Percentiles rank a stretch among this genome's conserved stretches.
Conservation (phyloP, 2,888 invertebrate species). For the Epistrophe eligans region DNA sequence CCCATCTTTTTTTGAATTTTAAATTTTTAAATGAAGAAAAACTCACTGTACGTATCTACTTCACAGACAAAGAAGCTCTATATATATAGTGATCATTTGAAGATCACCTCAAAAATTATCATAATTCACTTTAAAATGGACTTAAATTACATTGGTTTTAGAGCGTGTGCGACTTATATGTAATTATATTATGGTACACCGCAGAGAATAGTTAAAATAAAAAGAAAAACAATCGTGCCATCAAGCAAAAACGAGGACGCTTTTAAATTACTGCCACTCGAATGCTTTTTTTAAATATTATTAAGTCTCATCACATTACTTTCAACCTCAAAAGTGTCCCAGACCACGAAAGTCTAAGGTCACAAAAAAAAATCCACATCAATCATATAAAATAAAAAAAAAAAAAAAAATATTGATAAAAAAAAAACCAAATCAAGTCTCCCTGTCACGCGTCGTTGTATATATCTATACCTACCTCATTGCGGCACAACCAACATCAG, state of each 20-base stretch:
- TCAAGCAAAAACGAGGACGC: constrained; percentile 25
- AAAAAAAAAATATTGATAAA: neutral
- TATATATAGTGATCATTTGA: neutral
- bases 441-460: constrained; percentile 10
- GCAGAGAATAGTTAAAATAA: neutral
- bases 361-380: constrained; percentile 21
- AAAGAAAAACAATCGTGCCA: constrained; percentile 1
- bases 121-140: neutral
- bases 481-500: constrained; percentile 20
- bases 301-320: constrained; percentile 41
- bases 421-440: constrained; percentile 23
- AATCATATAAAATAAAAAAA: constrained; percentile 13
- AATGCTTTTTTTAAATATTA: constrained; percentile 14
- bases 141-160: constrained; percentile 1
- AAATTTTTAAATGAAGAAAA: too few species aligned
- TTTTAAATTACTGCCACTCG: constrained; percentile 21
- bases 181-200: constrained; percentile 1
- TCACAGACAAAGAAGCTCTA: too few species aligned
- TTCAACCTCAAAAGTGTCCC: constrained; percentile 57
- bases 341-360: constrained; percentile 65
- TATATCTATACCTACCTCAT: neutral
- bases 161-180: constrained; percentile 1
- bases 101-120: constrained; percentile 11
- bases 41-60: too few species aligned
- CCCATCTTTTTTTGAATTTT: too few species aligned